Conservation (phyloP, 2,888 invertebrate genomes). For the Lobophora halterata region DNA sequence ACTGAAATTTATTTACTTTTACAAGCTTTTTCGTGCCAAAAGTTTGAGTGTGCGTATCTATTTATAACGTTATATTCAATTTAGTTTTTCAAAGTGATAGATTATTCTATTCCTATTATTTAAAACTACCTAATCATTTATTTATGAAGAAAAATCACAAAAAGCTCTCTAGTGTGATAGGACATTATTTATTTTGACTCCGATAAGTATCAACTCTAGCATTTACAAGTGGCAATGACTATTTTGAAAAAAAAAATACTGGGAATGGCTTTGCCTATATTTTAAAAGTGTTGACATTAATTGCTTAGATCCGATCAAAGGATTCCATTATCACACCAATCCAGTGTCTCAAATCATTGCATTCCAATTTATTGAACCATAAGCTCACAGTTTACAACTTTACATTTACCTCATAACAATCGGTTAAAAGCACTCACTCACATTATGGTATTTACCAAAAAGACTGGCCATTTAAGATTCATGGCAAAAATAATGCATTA, state of each 20-base stretch:
- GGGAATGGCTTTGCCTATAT: too few species aligned
- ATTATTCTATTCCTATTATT: slow-evolving; percentile 17
- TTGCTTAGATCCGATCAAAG: too few species aligned
- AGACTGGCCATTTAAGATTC: slow-evolving; percentile 16
- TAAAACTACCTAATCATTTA: slow-evolving; percentile 31
- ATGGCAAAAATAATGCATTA: slow-evolving; percentile 1
- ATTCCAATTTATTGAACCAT: too few species aligned
- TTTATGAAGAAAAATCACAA: slow-evolving; percentile 34
- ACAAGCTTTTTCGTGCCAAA: slow-evolving; percentile 46
- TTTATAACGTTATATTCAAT: slow-evolving; percentile 30
- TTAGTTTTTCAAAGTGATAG: slow-evolving; percentile 17
- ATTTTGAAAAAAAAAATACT: slow-evolving; percentile 2
- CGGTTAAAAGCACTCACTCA: too few species aligned
- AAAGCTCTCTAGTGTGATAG: slow-evolving; percentile 63
- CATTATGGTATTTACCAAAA: slow-evolving; percentile 13
- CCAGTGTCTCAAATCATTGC: too few species aligned
- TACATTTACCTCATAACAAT: too few species aligned
- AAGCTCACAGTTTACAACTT: too few species aligned
- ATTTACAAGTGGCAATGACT: slow-evolving; percentile 3
- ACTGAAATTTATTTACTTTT: slow-evolving; percentile 10
- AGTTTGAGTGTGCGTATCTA: slow-evolving; percentile 34
- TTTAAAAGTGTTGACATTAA: too few species aligned
- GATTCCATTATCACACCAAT: too few species aligned
- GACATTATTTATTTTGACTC: slow-evolving; percentile 58
- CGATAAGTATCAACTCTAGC: slow-evolving; percentile 15